Evolutionary conservation across 1,140 invertebrate genomes (phyloP), one percentile per base, ranked within the genome.

Genomic region (Drosophila hydei): DNA sequence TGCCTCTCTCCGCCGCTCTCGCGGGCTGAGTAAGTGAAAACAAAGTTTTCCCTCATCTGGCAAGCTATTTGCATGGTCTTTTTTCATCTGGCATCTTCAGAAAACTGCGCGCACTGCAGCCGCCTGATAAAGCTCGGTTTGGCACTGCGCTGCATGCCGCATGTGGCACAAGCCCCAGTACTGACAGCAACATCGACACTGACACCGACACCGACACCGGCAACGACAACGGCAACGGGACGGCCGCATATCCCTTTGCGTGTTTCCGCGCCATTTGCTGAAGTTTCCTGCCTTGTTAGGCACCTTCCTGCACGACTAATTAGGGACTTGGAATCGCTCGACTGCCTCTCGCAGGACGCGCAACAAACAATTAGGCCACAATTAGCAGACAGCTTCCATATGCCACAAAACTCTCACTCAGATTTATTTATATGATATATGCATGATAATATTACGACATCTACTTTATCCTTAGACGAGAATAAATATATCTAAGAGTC

Each of bases 261-360:
- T 52, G 54, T 60, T 87, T 85, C 81, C 81, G 81, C 70, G 67
- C 72, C 80, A 79, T 64, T 73, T 60, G 68, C 42, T 60, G 55
- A 68, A 69, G 79, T 56, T 84, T 58, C 65, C 50, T 70, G 80
- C 50, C 79, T 75, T 75, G 70, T 79, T 79, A 72, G 80, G 61
- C 75, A 60, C 58, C 77, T 83, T 77, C 79, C 79, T 73, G 73
- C 80, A 54, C 54, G 61, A 43, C 68, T 71, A 74, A 81, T 81
- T 81, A 81, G 58, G 56, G 25, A 54, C 55, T 48, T 16, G 50
- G 36, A 47, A 55, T 43, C 12, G 64, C 16, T 12, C 14, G 12
- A 33, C 19, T 23, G 42, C 42, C 14, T 36, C 5, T 36, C 27
- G 54, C 69, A 43, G 45, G 48, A 59, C 54, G 62, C 62, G 38